Evolutionary conservation across 2,113 vertebrate species (phyloP).

Genomic region (Puffinus mauretanicus): DNA sequence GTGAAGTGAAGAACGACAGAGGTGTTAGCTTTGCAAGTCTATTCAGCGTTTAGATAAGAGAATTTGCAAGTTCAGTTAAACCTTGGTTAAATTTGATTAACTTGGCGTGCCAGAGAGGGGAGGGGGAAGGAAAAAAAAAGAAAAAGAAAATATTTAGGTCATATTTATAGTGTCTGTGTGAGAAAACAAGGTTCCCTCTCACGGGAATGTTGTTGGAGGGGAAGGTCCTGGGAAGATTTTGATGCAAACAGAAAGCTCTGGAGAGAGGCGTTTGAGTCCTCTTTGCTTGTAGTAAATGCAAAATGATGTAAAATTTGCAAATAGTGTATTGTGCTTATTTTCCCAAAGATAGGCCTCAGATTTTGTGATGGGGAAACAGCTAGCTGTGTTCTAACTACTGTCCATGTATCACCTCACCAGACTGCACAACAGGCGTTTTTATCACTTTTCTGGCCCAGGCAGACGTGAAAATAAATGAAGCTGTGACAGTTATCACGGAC

Average conservation of each 20-base stretch:
- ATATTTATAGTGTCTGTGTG: neutral
- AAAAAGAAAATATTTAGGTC: neutral
- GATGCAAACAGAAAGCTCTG: neutral
- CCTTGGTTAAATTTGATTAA: neutral
- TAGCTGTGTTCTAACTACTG: neutral
- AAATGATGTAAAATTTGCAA: neutral
- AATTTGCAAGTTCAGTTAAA: neutral
- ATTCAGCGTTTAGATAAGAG: neutral
- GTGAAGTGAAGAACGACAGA: neutral
- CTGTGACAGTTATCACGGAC: no score
- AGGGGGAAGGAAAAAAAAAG: neutral
- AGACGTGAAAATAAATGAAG: neutral
- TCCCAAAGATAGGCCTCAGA: neutral
- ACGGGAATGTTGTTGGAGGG: neutral
- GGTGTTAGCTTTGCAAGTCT: neutral
- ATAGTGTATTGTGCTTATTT: neutral
- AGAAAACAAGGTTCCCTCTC: neutral
- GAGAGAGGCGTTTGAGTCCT: neutral
- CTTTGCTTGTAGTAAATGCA: neutral
- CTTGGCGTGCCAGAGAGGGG: neutral
- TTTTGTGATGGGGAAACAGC: neutral
- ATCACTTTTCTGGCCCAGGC: neutral
- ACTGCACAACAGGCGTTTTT: no score
- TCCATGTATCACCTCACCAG: neutral
- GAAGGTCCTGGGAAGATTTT: neutral